phyloP scores from a whole-genome alignment of 2,797 vertebrate species.

The Phoebastria nigripes region DNA sequence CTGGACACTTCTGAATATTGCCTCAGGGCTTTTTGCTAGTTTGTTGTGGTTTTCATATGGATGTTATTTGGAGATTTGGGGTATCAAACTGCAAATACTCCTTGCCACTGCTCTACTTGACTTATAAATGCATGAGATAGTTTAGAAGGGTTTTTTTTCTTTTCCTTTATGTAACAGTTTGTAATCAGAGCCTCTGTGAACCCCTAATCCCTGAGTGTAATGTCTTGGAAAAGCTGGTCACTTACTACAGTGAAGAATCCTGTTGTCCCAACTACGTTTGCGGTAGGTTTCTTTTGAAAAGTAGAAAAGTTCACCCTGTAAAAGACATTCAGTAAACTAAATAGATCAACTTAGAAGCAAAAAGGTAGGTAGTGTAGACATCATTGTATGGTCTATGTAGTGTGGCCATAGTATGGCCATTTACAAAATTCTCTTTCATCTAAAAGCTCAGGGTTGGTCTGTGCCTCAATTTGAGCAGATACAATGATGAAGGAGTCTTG shows the following conservation, averaged over 20 bases:
- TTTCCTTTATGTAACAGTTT: constrained; percentile 75
- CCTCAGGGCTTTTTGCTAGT: background rate
- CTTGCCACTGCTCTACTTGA: background rate
- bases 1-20: background rate
- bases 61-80: background rate
- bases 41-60: background rate
- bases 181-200: constrained; percentile 91
- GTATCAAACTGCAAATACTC: background rate
- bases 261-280: constrained; percentile 89
- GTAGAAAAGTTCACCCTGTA: background rate
- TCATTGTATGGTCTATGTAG: too few relatives aligned
- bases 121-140: background rate
- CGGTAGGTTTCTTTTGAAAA: constrained; percentile 78
- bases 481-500: background rate
- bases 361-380: background rate
- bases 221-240: constrained; percentile 85
- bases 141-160: background rate
- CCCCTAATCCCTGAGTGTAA: constrained; percentile 78
- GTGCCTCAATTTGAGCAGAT: background rate
- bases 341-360: background rate
- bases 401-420: background rate
- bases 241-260: constrained; percentile 88
- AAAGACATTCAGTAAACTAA: background rate
- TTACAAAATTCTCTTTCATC: background rate
- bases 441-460: background rate